Evolutionary conservation across 2,113 vertebrate species (phyloP), one percentile per base, ranked within the genome.

Genomic region (Phalacrocorax pelagicus): DNA sequence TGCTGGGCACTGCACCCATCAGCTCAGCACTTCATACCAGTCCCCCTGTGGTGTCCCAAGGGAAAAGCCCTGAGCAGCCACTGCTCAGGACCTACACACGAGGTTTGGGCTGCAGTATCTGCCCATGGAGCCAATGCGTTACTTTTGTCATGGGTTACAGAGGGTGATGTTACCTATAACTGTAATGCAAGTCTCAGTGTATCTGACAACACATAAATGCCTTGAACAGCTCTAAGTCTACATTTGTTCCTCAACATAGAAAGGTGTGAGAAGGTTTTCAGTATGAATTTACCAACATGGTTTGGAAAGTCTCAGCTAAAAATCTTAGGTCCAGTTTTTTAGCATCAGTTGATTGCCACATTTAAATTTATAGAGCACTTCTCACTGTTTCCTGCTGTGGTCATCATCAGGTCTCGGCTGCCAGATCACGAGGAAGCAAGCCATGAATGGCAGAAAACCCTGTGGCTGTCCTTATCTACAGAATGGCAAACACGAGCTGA

Each of bases 351-450:
- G 96, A 98, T 98, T 98, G 94, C 66, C 12, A 21, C 95, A 98
- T 98, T 98, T 98, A 98, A 98, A 98, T 98, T 98, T 98, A 98
- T 98, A 97, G 98, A 97, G 95, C 95, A 97, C 99, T 98, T 98
- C 88, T 94, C 96, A 86, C 70, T 82, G 75, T 97, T 98, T 97
- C 98, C 98, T 97, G 90, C 98, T 97, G 98, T 90, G 98, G 94
- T 95, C 95, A 46, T 98, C 97, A 97, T 98, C 97, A 98, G 97
- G 97, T 97, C 91, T 96, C 97, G 96, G 96, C 98, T 88, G 83
- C 86, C 30, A 5, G 97, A 97, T 98, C 98, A 97, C 80, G 80
- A 96, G 94, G 97, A 98, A 98, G 98, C 94, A 98, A 99, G 98
- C 98, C 97, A 97, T 97, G 97, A 98, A 98, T 96, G 94, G 96